These are phyloP conservation scores for Coluber constrictor DNA, from an alignment of 2,797 vertebrate genomes.

Conservation along the genomic window DNA sequence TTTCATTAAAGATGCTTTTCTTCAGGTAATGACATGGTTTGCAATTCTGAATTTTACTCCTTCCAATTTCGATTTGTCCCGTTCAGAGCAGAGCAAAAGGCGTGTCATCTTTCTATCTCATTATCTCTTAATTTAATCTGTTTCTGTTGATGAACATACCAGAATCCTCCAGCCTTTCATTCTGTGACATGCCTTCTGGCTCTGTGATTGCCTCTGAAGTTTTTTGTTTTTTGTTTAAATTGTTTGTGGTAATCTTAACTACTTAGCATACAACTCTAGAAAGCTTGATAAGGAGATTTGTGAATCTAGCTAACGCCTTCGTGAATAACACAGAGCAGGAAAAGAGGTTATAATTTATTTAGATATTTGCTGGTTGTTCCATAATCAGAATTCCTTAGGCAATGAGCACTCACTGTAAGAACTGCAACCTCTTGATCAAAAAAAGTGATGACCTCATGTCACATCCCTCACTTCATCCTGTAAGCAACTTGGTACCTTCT, in stretches of 20 bases:
- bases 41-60: not conserved
- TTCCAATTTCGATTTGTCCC: not conserved
- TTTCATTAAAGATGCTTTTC: constrained; percentile 59
- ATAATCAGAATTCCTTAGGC: not conserved
- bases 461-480: not conserved
- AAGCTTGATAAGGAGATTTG: not conserved
- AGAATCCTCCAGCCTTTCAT: not conserved
- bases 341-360: not conserved
- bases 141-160: not conserved
- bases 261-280: not conserved
- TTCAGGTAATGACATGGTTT: constrained; percentile 57
- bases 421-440: not conserved
- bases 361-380: not conserved
- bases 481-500: not conserved
- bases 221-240: not conserved
- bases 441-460: not conserved
- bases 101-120: no score
- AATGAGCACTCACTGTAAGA: not conserved
- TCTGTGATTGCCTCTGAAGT: not conserved
- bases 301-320: not conserved
- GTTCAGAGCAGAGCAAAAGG: not conserved
- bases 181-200: not conserved
- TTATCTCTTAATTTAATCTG: not conserved
- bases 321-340: not conserved
- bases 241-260: not conserved